A percentile compares a stretch with the other conserved stretches of the same genome.
These are phyloP conservation scores for Ciconia maguari DNA, from an alignment of 2,113 vertebrate species.

Conservation along the genomic window DNA sequence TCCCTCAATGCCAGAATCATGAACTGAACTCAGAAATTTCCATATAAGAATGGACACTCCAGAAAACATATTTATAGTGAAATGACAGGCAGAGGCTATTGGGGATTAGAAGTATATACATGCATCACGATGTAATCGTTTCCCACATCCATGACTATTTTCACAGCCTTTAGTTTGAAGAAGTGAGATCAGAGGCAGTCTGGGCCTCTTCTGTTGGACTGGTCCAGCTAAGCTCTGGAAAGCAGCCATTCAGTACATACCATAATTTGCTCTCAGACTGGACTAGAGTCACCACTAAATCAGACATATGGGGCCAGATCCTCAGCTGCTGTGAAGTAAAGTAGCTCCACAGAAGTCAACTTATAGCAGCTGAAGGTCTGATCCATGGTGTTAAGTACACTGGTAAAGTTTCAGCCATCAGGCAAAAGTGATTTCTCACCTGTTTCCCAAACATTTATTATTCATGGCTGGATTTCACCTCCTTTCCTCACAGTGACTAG, in stretches of 20 bases:
- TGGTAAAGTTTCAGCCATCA: background rate
- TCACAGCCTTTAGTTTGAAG: constrained; percentile 7
- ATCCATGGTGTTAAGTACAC: background rate
- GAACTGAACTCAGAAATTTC: constrained; percentile 44
- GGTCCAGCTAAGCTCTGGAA: constrained; percentile 29
- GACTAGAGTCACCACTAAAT: background rate
- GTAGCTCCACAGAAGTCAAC: background rate
- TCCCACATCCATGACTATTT: constrained; percentile 48
- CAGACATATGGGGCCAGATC: background rate
- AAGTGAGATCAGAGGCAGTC: constrained; percentile 26
- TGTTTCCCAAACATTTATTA: background rate
- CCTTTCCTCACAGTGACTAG: background rate
- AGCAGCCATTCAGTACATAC: background rate
- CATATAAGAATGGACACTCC: constrained; percentile 27
- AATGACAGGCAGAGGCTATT: constrained; percentile 54
- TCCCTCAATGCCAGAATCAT: constrained; percentile 17
- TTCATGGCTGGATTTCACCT: background rate
- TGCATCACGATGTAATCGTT: background rate
- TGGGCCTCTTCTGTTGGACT: background rate
- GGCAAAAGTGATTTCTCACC: constrained; percentile 5
- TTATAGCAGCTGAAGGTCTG: background rate
- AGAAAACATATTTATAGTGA: constrained; percentile 42
- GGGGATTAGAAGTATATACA: constrained; percentile 31
- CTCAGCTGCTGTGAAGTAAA: background rate
- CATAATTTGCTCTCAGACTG: background rate